Evolutionary conservation across 37 sponge, comb jelly and placozoan species (phyloP).

Genomic region (Ephydatia muelleri): DNA sequence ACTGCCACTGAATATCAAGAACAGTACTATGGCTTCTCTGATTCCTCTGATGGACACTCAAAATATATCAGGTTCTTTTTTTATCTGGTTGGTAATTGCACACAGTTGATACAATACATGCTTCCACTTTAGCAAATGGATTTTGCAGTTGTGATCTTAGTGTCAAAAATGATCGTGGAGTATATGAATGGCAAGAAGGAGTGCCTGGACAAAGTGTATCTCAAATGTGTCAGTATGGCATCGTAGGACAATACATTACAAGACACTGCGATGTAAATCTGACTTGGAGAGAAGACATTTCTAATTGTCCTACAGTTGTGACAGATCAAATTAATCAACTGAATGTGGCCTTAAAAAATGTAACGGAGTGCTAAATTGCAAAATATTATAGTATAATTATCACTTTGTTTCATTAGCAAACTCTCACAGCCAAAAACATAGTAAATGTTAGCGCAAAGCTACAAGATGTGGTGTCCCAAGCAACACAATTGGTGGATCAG

Average conservation of each 20-base stretch:
- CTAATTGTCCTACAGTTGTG: constrained; percentile 7
- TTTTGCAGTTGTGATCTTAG: constrained; percentile 23
- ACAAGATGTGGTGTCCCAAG: neutral
- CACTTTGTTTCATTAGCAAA: neutral
- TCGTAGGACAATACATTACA: neutral
- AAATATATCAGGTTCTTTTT: neutral
- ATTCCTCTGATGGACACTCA: neutral
- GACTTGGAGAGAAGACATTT: neutral
- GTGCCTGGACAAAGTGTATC: neutral
- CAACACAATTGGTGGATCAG: neutral
- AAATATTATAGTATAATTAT: too few relatives aligned
- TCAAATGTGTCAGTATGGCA: neutral
- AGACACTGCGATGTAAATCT: neutral
- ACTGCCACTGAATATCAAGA: neutral
- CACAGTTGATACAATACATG: too few relatives aligned
- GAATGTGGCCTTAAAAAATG: neutral
- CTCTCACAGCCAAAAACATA: neutral
- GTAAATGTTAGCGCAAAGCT: neutral
- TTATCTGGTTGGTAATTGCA: too few relatives aligned
- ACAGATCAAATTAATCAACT: constrained; percentile 1
- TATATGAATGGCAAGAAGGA: constrained; percentile 39
- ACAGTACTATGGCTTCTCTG: neutral
- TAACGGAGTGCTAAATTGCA: neutral
- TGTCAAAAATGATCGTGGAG: neutral
- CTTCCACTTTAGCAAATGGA: constrained; percentile 12